Evolutionary conservation across 1,140 invertebrate species (phyloP).

Genomic region (Campoletis sonorensis): DNA sequence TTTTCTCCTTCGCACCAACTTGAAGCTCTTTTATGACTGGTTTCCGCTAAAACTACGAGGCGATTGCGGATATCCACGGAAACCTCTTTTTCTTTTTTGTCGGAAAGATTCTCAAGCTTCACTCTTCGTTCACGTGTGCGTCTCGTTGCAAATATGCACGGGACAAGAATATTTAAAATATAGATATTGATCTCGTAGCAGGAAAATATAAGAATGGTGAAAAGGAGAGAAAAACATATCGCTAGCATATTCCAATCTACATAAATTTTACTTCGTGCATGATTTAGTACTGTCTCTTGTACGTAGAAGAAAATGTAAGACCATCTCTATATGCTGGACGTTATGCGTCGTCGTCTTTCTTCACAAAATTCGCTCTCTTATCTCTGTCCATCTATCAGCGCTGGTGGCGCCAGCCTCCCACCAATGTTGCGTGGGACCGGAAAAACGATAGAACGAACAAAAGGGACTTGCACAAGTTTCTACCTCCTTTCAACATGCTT

Average conservation of each 20-base stretch:
- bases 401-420: background rate
- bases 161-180: background rate
- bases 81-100: background rate
- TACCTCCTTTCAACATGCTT: no score
- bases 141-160: background rate
- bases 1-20: background rate
- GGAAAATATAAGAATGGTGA: background rate
- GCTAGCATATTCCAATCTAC: conserved; percentile 50
- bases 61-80: background rate
- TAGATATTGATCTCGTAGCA: background rate
- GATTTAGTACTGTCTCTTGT: conserved; percentile 8
- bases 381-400: conserved; percentile 7
- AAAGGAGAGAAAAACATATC: background rate
- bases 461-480: no score
- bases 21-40: background rate
- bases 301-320: conserved; percentile 2
- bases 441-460: background rate
- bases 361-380: background rate
- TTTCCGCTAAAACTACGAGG: background rate
- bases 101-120: background rate
- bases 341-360: conserved; percentile 23
- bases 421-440: conserved; percentile 1
- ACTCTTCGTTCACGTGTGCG: background rate
- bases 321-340: conserved; percentile 43
- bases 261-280: conserved; percentile 47